Evolutionary conservation across 2,797 vertebrate species (phyloP).

Genomic region (Ctenopoma multispine): DNA sequence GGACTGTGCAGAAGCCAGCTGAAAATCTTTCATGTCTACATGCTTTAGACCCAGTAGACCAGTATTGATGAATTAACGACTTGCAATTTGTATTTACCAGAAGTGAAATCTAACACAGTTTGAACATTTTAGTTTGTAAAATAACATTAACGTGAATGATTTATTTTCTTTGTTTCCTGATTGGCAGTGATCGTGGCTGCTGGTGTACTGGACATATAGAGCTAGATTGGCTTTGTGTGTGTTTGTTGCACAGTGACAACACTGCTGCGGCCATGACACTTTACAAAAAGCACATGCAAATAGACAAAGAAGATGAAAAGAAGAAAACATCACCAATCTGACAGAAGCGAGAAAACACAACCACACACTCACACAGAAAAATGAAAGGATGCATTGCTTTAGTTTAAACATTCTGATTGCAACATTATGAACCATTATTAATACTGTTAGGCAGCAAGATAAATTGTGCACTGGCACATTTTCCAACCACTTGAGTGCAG

Average conservation of each 20-base stretch:
- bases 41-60: not conserved
- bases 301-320: no score
- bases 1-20: slow-evolving; percentile 29
- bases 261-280: not conserved
- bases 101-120: slow-evolving; percentile 3
- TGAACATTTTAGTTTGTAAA: not conserved
- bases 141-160: not conserved
- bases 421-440: no score
- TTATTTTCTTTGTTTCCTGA: not conserved
- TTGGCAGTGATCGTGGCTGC: not conserved
- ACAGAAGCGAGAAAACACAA: not conserved
- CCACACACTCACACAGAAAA: not conserved
- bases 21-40: slow-evolving; percentile 39
- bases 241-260: no score
- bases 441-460: not conserved
- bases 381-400: no score
- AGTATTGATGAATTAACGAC: not conserved
- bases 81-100: slow-evolving; percentile 3
- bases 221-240: no score
- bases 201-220: not conserved
- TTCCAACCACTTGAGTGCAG: not conserved
- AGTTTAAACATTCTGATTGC: no score
- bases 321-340: not conserved
- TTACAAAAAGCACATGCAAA: not conserved
- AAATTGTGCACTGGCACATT: not conserved